Evolutionary conservation across 2,888 invertebrate species (phyloP).

Genomic region (Priapulus caudatus): DNA sequence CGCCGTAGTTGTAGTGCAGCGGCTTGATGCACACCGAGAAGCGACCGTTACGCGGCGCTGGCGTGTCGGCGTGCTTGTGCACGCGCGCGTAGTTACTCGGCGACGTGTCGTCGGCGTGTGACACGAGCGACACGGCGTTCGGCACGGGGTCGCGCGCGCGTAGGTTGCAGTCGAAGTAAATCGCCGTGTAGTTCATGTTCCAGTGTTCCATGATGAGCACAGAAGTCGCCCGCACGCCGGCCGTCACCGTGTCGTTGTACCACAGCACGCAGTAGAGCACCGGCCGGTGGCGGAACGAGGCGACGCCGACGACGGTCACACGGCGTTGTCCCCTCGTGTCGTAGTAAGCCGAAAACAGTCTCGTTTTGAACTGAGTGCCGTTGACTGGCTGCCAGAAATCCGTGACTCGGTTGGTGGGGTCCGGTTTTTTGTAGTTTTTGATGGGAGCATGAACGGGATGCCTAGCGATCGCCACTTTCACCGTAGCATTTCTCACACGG

Average conservation of each 20-base stretch:
- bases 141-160: slow-evolving; percentile 41
- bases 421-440: no score
- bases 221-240: no score
- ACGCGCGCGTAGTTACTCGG: slow-evolving; percentile 52
- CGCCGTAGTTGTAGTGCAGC: slow-evolving; percentile 73
- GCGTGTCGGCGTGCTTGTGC: slow-evolving; percentile 37
- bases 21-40: slow-evolving; percentile 85
- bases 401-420: no score
- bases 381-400: slow-evolving; percentile 34
- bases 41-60: slow-evolving; percentile 46
- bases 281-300: slow-evolving; percentile 71
- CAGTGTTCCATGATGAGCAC: slow-evolving; percentile 81
- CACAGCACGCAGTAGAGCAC: slow-evolving; percentile 47
- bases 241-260: slow-evolving; percentile 13
- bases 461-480: no score
- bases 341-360: slow-evolving; percentile 78
- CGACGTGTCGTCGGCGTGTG: slow-evolving; percentile 34
- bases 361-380: slow-evolving; percentile 53
- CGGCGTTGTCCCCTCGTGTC: slow-evolving; percentile 44
- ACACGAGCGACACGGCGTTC: slow-evolving; percentile 56
- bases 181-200: slow-evolving; percentile 73
- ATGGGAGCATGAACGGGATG: no score
- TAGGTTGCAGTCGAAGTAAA: slow-evolving; percentile 65
- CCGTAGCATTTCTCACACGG: no score
- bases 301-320: slow-evolving; percentile 71